Base-by-base conservation (phyloP, 2,797 vertebrate genomes). In the Parotocinclus haroldoi region DNA sequence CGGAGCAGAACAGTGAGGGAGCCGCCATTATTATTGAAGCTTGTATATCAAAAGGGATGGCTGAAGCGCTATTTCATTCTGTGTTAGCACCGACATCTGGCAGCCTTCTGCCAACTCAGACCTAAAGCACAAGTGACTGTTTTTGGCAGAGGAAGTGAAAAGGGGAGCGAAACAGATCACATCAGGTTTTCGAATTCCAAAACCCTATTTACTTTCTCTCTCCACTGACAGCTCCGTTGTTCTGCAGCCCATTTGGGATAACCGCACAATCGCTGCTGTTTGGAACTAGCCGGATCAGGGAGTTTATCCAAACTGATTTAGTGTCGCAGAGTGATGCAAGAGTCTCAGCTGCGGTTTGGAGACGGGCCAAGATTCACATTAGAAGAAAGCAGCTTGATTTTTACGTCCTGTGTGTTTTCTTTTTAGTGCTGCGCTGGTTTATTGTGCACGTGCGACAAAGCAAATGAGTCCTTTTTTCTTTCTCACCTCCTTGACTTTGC, bases 201-300 rank as follows among this genome's bases (percentile, higher is more conserved):
- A 82, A 78, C 81, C 78, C 74, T 77, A 64, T 83, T 72, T 73
- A 73, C 79, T 68, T 79, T 62, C 66, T 40, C 55, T 12, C n/a
- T 68, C 69, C 44, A 16, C 62, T 78, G 73, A 81, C 76, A 68
- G 67, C 5, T n/a, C 78, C 79, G 78, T 82, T 79, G 77, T 68
- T 86, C 70, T 66, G 67, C 52, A 58, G 73, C 70, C 50, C 27
- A 50, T 58, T 76, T 68, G 67, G 53, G 65, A 74, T 51, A 39
- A 56, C 72, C 63, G 59, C 69, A 16, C 45, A 71, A 19, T 74
- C 53, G 61, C 71, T 72, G 67, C 70, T 51, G 18, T 70, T 70
- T 39, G 61, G 38, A 18, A 63, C 68, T n/a, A 73, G 63, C 57
- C 16, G 53, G 68, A 79, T 71, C 64, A 63, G 57, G 57, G 44